These are phyloP conservation scores for Thryonomys swinderianus DNA, from an alignment of 2,113 vertebrate genomes.

Conservation along the genomic window DNA sequence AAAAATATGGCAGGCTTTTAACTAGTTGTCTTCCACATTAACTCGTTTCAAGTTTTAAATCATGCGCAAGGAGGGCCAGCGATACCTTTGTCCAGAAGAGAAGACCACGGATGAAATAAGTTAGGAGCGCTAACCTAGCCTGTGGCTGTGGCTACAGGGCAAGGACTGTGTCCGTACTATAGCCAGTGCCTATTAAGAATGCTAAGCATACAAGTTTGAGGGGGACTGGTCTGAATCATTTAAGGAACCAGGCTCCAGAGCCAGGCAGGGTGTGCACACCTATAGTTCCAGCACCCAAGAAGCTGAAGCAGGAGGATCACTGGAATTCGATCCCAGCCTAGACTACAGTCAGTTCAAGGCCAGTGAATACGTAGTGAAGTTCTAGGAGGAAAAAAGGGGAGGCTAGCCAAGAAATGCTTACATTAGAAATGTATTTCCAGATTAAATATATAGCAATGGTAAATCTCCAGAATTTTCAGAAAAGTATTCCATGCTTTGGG, in stretches of 20 bases:
- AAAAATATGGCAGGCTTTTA: background rate
- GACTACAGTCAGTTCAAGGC: background rate
- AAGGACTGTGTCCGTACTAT: background rate
- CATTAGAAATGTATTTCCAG: background rate
- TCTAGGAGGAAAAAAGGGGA: background rate
- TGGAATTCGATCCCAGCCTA: background rate
- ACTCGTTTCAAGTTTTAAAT: constrained; percentile 20
- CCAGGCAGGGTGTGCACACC: background rate
- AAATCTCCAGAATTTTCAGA: background rate
- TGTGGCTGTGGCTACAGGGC: background rate
- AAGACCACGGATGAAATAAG: background rate
- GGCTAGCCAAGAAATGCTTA: background rate
- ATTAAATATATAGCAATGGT: no score
- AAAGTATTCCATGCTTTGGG: background rate
- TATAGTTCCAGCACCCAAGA: background rate
- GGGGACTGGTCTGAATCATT: background rate
- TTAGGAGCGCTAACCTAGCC: background rate
- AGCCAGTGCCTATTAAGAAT: background rate
- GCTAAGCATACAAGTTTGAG: background rate
- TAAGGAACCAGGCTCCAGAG: background rate
- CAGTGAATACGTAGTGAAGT: background rate
- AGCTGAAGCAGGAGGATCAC: background rate
- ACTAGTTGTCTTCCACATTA: background rate
- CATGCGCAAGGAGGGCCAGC: background rate
- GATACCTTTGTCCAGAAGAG: background rate